phyloP scores from a whole-genome alignment of 2,888 invertebrate species.

The Mellilla xanthometata region DNA sequence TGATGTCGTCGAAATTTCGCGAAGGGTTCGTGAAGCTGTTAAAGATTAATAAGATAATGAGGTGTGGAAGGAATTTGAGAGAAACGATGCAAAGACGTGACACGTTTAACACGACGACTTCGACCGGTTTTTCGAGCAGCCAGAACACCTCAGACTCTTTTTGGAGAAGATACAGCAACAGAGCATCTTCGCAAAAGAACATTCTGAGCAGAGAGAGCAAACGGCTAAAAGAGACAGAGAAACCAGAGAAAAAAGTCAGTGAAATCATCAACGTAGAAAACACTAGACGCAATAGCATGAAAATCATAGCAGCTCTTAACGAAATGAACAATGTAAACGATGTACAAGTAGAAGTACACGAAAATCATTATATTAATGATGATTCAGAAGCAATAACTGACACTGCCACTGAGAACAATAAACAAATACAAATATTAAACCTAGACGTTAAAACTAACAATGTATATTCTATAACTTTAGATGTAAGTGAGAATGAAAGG shows the following conservation, averaged over 20 bases:
- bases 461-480: constrained; percentile 77
- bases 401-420: constrained; percentile 68
- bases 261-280: constrained; percentile 74
- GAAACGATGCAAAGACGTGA: constrained; percentile 85
- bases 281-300: constrained; percentile 76
- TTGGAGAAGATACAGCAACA: constrained; percentile 84
- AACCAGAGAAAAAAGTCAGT: constrained; percentile 60
- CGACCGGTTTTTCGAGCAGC: constrained; percentile 82
- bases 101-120: constrained; percentile 85
- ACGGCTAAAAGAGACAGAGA: constrained; percentile 54
- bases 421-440: constrained; percentile 78
- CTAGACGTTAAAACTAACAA: constrained; percentile 76
- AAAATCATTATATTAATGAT: constrained; percentile 39
- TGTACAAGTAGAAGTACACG: constrained; percentile 44
- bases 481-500: constrained; percentile 64
- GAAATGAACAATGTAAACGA: constrained; percentile 45
- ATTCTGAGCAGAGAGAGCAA: constrained; percentile 63
- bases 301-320: constrained; percentile 66
- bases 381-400: constrained; percentile 40
- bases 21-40: constrained; percentile 89
- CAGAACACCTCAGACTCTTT: constrained; percentile 84
- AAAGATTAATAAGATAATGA: constrained; percentile 69
- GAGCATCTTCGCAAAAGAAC: constrained; percentile 68
- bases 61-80: constrained; percentile 64
- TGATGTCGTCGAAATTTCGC: constrained; percentile 96